Evolutionary conservation across 1,140 invertebrate genomes (phyloP), one percentile per base, ranked within the genome.

Genomic region (Pantala flavescens): DNA sequence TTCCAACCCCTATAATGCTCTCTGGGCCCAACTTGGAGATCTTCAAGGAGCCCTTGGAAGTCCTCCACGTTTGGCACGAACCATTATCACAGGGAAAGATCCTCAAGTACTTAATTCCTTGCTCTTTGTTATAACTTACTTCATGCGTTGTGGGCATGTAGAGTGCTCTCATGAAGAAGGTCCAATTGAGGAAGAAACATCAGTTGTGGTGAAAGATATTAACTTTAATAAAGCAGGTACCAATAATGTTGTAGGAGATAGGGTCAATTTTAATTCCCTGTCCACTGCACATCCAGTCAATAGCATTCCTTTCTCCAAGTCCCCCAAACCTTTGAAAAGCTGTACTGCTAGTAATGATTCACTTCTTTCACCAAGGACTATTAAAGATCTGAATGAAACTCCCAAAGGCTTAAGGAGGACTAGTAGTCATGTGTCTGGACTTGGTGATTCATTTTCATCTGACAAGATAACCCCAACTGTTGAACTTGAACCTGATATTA

Each of bases 1-100:
- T 63, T 76, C 72, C n/a, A 84, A 82, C 77, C 86, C 89, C 0
- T 91, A 89, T 79, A 95, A 95, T 84, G 92, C 92, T 0, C 79
- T 96, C 0, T 95, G 93, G 93, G 91, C 91, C 0, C 94, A 96
- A 79, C 81, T 96, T 74, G 88, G 88, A 24, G 93, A 96, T 82
- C 82, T 96, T 11, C 93, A 92, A 79, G 94, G 94, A 19, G 90
- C 90, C 73, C 85, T 95, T 24, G 93, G 93, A 0, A 87, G 87
- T 80, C 93, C 94, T 3, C 83, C 88, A 0, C 89, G 89, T 81
- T 82, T 92, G 23, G 87, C 91, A 0, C 88, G 90, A 74, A 96
- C 94, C 16, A 87, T 96, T 49, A 86, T 96, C 70, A 88, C 88
- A 24, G 93, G 93, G 9, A 85, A 87, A 76, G 84, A 87, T 49